Evolutionary conservation across 2,888 invertebrate species (phyloP).

Genomic region (Coenonympha arcania): DNA sequence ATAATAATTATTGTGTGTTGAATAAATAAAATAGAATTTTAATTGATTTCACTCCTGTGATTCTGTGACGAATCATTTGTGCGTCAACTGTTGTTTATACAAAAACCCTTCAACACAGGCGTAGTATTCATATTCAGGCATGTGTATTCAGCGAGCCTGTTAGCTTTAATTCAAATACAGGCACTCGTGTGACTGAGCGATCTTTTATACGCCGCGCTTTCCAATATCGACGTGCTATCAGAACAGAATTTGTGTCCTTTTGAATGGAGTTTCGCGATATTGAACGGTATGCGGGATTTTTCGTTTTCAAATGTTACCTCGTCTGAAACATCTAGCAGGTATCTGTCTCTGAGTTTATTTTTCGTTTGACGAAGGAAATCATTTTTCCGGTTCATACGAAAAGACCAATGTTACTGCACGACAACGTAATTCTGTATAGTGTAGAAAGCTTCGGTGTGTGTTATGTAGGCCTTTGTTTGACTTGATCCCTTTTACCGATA

Average conservation of each 20-base stretch:
- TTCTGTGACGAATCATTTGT: background rate
- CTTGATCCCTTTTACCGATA: too few relatives aligned
- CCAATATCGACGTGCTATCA: constrained; percentile 8
- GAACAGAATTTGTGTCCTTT: constrained; percentile 2
- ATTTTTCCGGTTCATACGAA: constrained; percentile 6
- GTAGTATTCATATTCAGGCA: background rate
- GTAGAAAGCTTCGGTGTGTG: too few relatives aligned
- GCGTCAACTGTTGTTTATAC: background rate
- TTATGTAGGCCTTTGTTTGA: too few relatives aligned
- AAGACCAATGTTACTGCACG: too few relatives aligned
- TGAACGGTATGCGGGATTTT: background rate
- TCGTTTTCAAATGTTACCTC: background rate
- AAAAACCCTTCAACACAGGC: background rate
- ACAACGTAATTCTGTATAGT: too few relatives aligned
- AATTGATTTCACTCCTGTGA: background rate
- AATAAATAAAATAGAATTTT: too few relatives aligned
- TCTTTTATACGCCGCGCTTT: constrained; percentile 4
- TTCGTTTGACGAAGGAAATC: background rate
- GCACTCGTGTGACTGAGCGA: constrained; percentile 7
- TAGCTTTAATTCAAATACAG: constrained; percentile 9
- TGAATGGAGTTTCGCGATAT: background rate
- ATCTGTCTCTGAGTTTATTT: background rate
- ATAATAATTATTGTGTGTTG: too few relatives aligned
- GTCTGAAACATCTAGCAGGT: background rate
- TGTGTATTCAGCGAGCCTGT: background rate